phyloP scores from a whole-genome alignment of 2,797 vertebrate genomes.

The Astyanax mexicanus region DNA sequence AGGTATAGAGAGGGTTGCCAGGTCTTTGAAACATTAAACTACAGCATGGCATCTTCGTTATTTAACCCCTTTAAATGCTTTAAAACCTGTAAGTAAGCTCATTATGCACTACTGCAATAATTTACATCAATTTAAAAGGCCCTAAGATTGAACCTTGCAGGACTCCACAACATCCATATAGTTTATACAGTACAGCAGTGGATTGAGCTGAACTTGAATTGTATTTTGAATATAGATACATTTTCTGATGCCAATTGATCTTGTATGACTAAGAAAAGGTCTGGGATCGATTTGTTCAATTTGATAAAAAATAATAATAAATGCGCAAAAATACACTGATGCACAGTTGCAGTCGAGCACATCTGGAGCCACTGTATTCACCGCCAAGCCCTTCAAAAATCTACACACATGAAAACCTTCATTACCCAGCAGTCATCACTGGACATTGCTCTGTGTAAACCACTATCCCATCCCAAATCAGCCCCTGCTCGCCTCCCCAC shows the following conservation, averaged over 20 bases:
- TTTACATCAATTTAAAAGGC: too few relatives aligned
- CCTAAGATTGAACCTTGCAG: too few relatives aligned
- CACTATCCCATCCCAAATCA: constrained; percentile 53
- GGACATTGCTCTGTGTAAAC: constrained; percentile 76
- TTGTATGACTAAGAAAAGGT: too few relatives aligned
- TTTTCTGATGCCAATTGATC: neutral
- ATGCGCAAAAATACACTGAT: constrained; percentile 19
- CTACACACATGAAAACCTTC: constrained; percentile 71
- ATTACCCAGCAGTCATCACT: constrained; percentile 70
- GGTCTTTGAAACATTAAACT: constrained; percentile 9
- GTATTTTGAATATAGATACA: too few relatives aligned
- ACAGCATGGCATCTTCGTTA: constrained; percentile 9
- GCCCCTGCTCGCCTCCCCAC: constrained; percentile 12
- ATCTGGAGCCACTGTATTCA: constrained; percentile 70
- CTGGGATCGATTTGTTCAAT: too few relatives aligned
- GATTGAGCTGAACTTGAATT: too few relatives aligned
- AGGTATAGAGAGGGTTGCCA: constrained; percentile 39
- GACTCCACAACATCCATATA: too few relatives aligned
- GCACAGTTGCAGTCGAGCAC: constrained; percentile 11
- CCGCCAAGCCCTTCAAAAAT: constrained; percentile 72
- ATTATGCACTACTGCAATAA: too few relatives aligned
- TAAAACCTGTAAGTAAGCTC: too few relatives aligned
- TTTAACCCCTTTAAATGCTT: too few relatives aligned
- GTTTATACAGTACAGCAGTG: too few relatives aligned
- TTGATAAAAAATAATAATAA: constrained; percentile 25